Conservation (phyloP, 2,113 vertebrate genomes). For the Ellobius talpinus region DNA sequence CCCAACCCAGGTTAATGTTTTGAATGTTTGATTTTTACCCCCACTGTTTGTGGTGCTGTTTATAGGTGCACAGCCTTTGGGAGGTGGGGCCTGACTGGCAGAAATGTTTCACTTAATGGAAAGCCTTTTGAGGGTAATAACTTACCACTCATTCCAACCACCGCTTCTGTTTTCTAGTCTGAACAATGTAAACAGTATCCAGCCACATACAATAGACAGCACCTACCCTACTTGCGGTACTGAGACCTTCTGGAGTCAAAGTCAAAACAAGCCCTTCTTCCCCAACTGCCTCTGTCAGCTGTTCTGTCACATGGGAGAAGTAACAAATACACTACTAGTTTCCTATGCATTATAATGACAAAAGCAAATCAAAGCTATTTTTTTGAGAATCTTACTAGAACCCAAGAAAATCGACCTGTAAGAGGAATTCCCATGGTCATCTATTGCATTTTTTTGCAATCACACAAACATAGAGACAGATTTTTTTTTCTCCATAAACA, state of each 20-base stretch:
- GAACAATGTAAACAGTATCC: neutral
- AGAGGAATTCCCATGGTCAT: neutral
- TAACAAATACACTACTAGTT: neutral
- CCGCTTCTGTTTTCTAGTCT: neutral
- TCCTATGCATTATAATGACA: neutral
- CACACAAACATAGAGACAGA: neutral
- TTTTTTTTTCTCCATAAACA: constrained; percentile 4
- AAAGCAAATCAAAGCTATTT: neutral
- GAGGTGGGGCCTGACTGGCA: neutral
- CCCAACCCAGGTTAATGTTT: neutral
- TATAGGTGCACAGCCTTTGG: neutral
- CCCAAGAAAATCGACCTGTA: neutral
- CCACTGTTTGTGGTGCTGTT: neutral
- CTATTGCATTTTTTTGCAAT: constrained; percentile 25
- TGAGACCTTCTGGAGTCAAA: neutral
- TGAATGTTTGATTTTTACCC: too few relatives aligned
- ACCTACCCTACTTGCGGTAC: neutral
- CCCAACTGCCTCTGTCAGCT: too few relatives aligned
- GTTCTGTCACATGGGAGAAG: neutral
- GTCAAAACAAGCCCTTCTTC: neutral
- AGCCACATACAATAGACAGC: too few relatives aligned
- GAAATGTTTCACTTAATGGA: neutral
- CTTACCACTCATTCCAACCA: neutral
- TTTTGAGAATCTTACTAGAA: neutral
- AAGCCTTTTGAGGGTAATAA: neutral